Percentiles rank a stretch among this genome's conserved stretches.
phyloP scores from a whole-genome alignment of 2,797 vertebrate genomes.

The Thunnus albacares region DNA sequence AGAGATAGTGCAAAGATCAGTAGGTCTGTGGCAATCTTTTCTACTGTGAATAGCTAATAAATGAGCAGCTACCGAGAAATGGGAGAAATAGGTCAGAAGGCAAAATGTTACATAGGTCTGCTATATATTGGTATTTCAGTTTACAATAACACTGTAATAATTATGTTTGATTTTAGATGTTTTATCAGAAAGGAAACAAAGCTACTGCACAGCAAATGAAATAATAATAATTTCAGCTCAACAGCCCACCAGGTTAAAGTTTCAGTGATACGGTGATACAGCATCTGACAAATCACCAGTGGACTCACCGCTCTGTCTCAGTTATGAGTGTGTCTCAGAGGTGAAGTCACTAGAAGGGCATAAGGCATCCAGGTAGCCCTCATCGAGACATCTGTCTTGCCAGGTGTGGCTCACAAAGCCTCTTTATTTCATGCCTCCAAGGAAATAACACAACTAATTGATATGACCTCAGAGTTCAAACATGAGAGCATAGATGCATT shows the following conservation, averaged over 20 bases:
- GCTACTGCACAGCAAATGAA: neutral
- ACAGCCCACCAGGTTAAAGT: conserved; percentile 17
- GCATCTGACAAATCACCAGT: conserved; percentile 43
- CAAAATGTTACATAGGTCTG: neutral
- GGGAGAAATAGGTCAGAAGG: conserved; percentile 7
- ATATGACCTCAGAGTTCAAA: conserved; percentile 56
- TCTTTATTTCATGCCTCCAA: conserved; percentile 39
- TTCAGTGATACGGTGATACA: conserved; percentile 32
- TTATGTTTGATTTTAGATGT: too few relatives aligned
- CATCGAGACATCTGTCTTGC: conserved; percentile 57
- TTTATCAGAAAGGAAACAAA: neutral
- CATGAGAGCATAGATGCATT: conserved; percentile 10
- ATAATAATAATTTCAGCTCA: neutral
- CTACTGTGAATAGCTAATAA: conserved; percentile 27
- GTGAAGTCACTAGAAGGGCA: conserved; percentile 54
- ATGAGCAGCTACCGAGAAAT: conserved; percentile 31
- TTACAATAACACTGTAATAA: neutral
- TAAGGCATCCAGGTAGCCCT: conserved; percentile 42
- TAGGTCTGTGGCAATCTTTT: conserved; percentile 17
- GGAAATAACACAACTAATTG: conserved; percentile 59
- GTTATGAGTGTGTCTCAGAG: conserved; percentile 39
- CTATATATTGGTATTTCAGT: neutral
- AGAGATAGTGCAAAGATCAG: conserved; percentile 38
- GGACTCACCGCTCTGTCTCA: conserved; percentile 24
- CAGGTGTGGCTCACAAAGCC: conserved; percentile 54